These are phyloP conservation scores for Rana temporaria DNA, from an alignment of 2,113 vertebrate species.

Conservation along the genomic window DNA sequence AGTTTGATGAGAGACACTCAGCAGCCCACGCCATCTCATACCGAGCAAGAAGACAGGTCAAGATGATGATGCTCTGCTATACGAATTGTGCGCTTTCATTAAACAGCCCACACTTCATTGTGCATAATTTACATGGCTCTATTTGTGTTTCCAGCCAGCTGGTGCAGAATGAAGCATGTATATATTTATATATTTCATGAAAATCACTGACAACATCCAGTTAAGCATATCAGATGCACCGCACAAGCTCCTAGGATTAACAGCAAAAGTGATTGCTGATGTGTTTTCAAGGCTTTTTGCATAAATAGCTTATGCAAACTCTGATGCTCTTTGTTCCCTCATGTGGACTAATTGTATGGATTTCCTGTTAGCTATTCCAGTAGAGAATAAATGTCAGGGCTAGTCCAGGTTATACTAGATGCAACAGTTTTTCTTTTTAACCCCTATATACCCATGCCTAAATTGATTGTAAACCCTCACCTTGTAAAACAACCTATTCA, in stretches of 20 bases:
- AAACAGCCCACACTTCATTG: conserved; percentile 7
- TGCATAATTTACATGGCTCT: conserved; percentile 20
- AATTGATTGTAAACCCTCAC: no score
- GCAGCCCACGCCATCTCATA: conserved; percentile 14
- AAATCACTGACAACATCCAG: conserved; percentile 19
- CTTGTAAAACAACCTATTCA: no score
- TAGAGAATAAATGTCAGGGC: conserved; percentile 12
- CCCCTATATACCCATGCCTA: no score
- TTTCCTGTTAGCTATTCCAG: conserved; percentile 12
- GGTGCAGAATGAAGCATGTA: conserved; percentile 17
- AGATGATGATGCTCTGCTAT: conserved; percentile 3
- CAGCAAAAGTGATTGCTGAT: conserved; percentile 4
- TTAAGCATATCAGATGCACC: background rate
- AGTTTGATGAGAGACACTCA: conserved; percentile 20
- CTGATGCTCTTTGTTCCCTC: conserved; percentile 37
- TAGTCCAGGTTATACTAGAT: background rate
- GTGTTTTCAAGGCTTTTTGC: conserved; percentile 23
- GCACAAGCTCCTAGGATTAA: conserved; percentile 5
- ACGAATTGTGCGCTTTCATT: conserved; percentile 5
- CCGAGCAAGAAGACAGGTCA: conserved; percentile 30
- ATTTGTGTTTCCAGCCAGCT: conserved; percentile 13
- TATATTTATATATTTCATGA: conserved; percentile 30
- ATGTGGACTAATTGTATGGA: conserved; percentile 6
- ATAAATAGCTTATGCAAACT: conserved; percentile 27
- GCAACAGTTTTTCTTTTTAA: background rate